Percentiles rank a stretch among this genome's conserved stretches.
Conservation (phyloP, 2,113 vertebrate species). For the Chlorodrepanis virens region DNA sequence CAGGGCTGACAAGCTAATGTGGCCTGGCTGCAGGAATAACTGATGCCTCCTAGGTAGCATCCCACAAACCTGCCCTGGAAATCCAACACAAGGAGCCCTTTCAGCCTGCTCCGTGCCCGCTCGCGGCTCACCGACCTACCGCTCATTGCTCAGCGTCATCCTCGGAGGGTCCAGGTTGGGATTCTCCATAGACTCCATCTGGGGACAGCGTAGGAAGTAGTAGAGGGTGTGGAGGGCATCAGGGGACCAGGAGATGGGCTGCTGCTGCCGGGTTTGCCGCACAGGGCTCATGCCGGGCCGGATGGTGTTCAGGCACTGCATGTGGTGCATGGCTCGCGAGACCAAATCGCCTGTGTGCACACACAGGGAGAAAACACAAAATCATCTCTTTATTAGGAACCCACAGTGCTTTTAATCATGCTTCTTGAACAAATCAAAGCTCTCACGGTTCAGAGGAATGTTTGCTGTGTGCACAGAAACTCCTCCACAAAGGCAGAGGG, state of each 20-base stretch:
- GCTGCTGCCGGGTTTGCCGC: constrained; percentile 84
- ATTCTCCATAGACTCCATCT: constrained; percentile 99
- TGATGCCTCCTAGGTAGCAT: constrained; percentile 9
- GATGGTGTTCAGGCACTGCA: constrained; percentile 88
- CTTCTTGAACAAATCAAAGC: not conserved
- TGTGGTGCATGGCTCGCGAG: constrained; percentile 97
- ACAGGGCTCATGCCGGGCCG: constrained; percentile 87
- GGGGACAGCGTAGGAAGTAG: constrained; percentile 97
- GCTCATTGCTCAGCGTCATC: constrained; percentile 94
- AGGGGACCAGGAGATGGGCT: constrained; percentile 93
- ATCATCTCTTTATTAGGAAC: not conserved
- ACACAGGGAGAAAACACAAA: not conserved
- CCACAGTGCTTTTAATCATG: not conserved
- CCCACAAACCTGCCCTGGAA: not conserved
- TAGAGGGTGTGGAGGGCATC: constrained; percentile 97
- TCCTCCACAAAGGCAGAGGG: not conserved
- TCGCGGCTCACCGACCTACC: constrained; percentile 60
- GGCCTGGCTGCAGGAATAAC: constrained; percentile 24
- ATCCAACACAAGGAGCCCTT: not conserved
- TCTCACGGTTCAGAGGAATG: not conserved
- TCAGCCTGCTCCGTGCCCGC: not conserved
- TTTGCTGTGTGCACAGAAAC: not conserved
- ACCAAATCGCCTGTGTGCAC: constrained; percentile 88
- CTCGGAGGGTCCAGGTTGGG: constrained; percentile 96
- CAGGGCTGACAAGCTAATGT: not conserved